Percentiles rank a stretch among this genome's conserved stretches.
These are phyloP conservation scores for Osmerus eperlanus DNA, from an alignment of 2,113 vertebrate genomes.

Conservation along the genomic window DNA sequence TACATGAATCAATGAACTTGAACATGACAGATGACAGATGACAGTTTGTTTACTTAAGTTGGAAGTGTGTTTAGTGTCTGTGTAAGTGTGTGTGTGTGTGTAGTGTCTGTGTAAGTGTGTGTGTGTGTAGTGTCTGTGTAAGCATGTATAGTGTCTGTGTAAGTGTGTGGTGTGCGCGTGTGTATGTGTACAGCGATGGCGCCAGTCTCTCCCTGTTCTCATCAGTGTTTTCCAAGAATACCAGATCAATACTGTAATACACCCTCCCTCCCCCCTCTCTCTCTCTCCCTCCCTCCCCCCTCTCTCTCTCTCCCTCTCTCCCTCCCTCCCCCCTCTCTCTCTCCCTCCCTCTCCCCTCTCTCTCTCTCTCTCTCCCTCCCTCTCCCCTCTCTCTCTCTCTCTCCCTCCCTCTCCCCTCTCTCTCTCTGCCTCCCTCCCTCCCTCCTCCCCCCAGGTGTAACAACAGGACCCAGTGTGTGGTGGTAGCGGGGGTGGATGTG, in stretches of 20 bases:
- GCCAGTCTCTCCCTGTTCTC: not conserved
- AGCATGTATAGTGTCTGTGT: too few relatives aligned
- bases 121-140: too few relatives aligned
- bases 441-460: slow-evolving; percentile 71
- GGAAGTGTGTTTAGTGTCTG: not conserved
- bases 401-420: slow-evolving; percentile 10
- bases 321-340: too few relatives aligned
- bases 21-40: not conserved
- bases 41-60: too few relatives aligned
- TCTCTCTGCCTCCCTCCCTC: not conserved
- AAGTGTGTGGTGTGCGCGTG: too few relatives aligned
- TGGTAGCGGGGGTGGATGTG: slow-evolving; percentile 86
- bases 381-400: not conserved
- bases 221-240: not conserved
- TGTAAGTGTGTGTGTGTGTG: not conserved
- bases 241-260: too few relatives aligned
- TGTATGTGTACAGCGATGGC: too few relatives aligned
- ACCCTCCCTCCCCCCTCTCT: slow-evolving; percentile 16
- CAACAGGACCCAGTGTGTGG: slow-evolving; percentile 91
- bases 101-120: too few relatives aligned
- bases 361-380: not conserved
- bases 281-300: too few relatives aligned
- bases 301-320: too few relatives aligned
- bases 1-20: slow-evolving; percentile 11
- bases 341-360: not conserved